Percentiles rank a stretch among this genome's conserved stretches.
Conservation (phyloP, 2,888 invertebrate genomes). For the Drosophila affinis region DNA sequence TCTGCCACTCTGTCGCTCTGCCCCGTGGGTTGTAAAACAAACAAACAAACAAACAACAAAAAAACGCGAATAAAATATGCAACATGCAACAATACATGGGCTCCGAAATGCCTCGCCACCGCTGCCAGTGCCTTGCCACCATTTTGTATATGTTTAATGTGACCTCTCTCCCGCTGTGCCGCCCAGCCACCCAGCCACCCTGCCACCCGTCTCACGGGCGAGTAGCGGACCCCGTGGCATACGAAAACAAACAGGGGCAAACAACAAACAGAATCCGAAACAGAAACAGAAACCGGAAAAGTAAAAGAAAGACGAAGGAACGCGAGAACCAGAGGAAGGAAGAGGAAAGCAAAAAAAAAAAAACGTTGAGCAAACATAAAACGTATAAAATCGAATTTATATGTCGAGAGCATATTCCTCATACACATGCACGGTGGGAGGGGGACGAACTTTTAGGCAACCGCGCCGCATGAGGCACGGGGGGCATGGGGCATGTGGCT, state of each 20-base stretch:
- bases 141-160: constrained; percentile 31
- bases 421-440: constrained; percentile 42
- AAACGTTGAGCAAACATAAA: constrained; percentile 68
- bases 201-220: background rate
- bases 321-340: constrained; percentile 5
- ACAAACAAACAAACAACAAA: background rate
- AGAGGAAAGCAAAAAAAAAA: constrained; percentile 6
- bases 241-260: constrained; percentile 62
- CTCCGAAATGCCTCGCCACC: background rate
- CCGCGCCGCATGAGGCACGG: background rate
- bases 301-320: constrained; percentile 2
- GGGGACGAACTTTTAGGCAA: constrained; percentile 2
- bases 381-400: constrained; percentile 78
- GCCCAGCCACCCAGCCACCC: constrained; percentile 9
- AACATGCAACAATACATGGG: constrained; percentile 40
- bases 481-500: background rate
- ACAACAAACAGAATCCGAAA: constrained; percentile 48
- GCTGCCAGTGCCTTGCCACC: background rate
- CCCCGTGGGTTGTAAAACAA: background rate
- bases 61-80: constrained; percentile 42
- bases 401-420: constrained; percentile 74
- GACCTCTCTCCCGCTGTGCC: constrained; percentile 3
- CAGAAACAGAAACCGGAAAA: constrained; percentile 23
- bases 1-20: background rate
- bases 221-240: constrained; percentile 60